A percentile compares a stretch with the other conserved stretches of the same genome.
These are phyloP conservation scores for Heliconius himera DNA, from an alignment of 1,140 invertebrate species.

Conservation along the genomic window DNA sequence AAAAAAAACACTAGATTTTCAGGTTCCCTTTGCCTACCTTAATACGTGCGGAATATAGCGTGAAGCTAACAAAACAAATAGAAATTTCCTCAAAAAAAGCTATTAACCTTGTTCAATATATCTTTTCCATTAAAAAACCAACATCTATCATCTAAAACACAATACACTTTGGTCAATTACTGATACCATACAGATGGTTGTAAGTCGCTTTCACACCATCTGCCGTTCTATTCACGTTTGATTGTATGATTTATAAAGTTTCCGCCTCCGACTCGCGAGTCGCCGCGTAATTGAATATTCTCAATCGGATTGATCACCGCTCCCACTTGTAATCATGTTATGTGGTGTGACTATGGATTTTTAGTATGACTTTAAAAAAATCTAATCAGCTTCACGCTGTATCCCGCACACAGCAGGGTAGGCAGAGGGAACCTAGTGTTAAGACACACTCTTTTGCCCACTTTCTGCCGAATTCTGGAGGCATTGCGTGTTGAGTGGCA, in stretches of 20 bases:
- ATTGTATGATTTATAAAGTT: slow-evolving; percentile 21
- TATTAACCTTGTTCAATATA: not conserved
- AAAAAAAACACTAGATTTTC: no score
- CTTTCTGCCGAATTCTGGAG: no score
- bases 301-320: slow-evolving; percentile 22
- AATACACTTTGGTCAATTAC: not conserved
- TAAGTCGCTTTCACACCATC: slow-evolving; percentile 16
- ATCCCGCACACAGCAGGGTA: no score
- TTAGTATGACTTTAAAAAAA: not conserved
- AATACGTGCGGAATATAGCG: no score
- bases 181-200: not conserved
- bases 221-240: not conserved
- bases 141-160: not conserved
- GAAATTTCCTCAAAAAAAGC: no score
- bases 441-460: no score
- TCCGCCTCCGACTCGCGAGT: slow-evolving; percentile 12
- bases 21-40: no score
- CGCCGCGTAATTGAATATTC: slow-evolving; percentile 19
- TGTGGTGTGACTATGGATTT: slow-evolving; percentile 1
- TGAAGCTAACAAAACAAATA: no score
- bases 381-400: no score
- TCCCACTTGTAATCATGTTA: slow-evolving; percentile 19
- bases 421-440: no score
- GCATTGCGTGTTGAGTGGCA: no score
- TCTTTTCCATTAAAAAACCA: not conserved